A percentile compares a stretch with the other conserved stretches of the same genome.
Conservation (phyloP, 2,888 invertebrate genomes). For the Escarpia spicata region DNA sequence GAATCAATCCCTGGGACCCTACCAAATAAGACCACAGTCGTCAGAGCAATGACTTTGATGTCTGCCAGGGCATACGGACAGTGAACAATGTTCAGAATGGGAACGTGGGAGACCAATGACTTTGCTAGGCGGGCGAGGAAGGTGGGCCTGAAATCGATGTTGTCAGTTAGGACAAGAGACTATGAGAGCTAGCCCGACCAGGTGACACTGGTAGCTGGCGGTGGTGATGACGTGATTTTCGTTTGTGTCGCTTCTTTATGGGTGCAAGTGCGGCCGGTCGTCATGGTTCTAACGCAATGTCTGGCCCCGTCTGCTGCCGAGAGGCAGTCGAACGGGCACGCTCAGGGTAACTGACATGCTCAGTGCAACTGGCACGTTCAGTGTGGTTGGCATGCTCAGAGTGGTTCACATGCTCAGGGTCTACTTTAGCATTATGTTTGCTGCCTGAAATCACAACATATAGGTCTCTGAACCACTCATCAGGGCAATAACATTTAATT, state of each 20-base stretch:
- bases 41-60: too few species aligned
- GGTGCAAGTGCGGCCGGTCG: background rate
- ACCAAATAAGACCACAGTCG: background rate
- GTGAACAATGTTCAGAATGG: too few species aligned
- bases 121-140: too few species aligned
- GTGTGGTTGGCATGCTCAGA: background rate
- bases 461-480: background rate
- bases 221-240: background rate
- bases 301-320: background rate
- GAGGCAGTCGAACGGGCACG: background rate
- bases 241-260: background rate
- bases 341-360: background rate
- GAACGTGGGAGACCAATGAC: too few species aligned
- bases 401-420: background rate
- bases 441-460: background rate
- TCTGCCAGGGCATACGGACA: too few species aligned
- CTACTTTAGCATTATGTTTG: background rate
- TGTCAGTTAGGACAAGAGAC: background rate
- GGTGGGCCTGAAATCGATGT: background rate
- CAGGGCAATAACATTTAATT: background rate
- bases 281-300: background rate
- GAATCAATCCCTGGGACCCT: background rate
- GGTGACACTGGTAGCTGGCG: background rate
- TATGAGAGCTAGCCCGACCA: background rate
- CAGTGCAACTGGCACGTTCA: background rate